Conservation (phyloP, 2,113 vertebrate genomes). For the Platycercus adscitus region DNA sequence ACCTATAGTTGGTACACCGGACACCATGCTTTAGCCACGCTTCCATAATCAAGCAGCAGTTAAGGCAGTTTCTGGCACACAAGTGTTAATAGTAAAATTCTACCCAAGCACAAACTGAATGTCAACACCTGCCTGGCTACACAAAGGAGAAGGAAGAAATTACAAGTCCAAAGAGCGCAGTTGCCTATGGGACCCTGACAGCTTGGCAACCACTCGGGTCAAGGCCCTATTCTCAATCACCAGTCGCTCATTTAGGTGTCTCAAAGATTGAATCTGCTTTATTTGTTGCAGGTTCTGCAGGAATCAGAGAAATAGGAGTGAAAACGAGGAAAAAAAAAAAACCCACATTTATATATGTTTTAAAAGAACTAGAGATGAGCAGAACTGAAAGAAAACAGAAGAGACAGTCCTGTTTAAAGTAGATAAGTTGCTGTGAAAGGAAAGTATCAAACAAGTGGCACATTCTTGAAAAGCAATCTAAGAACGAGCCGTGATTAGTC, state of each 20-base stretch:
- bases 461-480: slow-evolving; percentile 65
- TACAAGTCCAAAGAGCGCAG: slow-evolving; percentile 88
- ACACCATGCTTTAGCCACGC: slow-evolving; percentile 71
- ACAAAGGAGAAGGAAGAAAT: slow-evolving; percentile 83
- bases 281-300: slow-evolving; percentile 94
- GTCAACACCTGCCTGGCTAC: slow-evolving; percentile 92
- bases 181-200: slow-evolving; percentile 90
- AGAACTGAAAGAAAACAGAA: slow-evolving; percentile 29
- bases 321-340: slow-evolving; percentile 17
- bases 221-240: slow-evolving; percentile 97
- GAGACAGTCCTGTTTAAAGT: slow-evolving; percentile 7
- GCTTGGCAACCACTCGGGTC: slow-evolving; percentile 94
- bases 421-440: background rate
- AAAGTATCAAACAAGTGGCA: slow-evolving; percentile 51
- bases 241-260: slow-evolving; percentile 94
- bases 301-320: slow-evolving; percentile 77
- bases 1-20: slow-evolving; percentile 13
- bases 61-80: slow-evolving; percentile 64
- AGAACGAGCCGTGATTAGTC: slow-evolving; percentile 52
- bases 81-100: slow-evolving; percentile 74
- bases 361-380: slow-evolving; percentile 40
- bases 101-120: slow-evolving; percentile 75
- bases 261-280: slow-evolving; percentile 96
- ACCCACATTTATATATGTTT: background rate
- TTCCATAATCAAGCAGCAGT: slow-evolving; percentile 51